Evolutionary conservation across 2,797 vertebrate species (phyloP), one percentile per base, ranked within the genome.

Genomic region (Nannoperca australis): DNA sequence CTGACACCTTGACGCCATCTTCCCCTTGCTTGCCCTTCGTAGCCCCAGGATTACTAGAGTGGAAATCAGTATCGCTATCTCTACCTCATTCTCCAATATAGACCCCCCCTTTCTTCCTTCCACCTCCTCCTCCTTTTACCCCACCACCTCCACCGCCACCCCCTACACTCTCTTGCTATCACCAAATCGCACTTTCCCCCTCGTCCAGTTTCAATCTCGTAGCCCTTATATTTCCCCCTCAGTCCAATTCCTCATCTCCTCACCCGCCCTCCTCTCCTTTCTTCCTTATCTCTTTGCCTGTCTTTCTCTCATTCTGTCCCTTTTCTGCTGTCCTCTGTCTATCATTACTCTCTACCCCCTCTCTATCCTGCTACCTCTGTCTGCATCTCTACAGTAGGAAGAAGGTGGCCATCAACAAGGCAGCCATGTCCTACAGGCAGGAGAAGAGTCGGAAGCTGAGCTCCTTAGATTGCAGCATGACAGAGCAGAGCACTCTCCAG

Each of bases 371-470:
- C 60, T 45, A 0, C 51, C 66, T 78, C 54, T 49, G 59, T 75
- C 54, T 64, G 0, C 54, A 27, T 82, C 71, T 85, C 75, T 84
- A 15, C 89, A 92, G 91, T 76, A 97, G 97, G 88, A 98, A 98
- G 90, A 96, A 97, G 0, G 95, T 97, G 85, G 96, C 94, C 88
- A 96, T 98, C 89, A 96, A 96, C 90, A 99, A 98, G 85, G 95
- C 97, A 0, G 96, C 96, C 1, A 96, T 97, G 87, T 97, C 97
- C 70, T 97, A 97, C 85, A 95, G 96, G 55, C 97, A 97, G 17
- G 97, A 99, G 93, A 99, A 97, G 91, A 96, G 95, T 0, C 95
- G 97, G 65, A 96, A 96, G 94, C 96, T 97, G 93, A 96, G 96
- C 0, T 95, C 97, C 0, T 91, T 97, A 15, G 97, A 98, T 92